Evolutionary conservation across 2,113 vertebrate species (phyloP), one percentile per base, ranked within the genome.

Genomic region (Silurus meridionalis): DNA sequence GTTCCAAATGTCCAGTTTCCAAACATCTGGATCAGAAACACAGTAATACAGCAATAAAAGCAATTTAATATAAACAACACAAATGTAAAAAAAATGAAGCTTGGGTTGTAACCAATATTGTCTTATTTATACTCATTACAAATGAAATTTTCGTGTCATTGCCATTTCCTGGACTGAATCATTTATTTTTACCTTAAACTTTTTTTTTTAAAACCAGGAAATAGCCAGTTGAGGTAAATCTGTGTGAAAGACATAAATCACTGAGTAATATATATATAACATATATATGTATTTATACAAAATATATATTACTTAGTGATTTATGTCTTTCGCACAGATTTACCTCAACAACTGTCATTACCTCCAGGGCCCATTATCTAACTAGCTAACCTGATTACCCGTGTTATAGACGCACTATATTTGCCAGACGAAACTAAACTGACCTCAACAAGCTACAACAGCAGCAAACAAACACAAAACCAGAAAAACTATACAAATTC

Each of bases 1-100:
- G 97, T 98, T 82, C 98, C 98, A 66, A 99, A 99, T 0, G 98
- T 99, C 98, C 98, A 99, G 89, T 97, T 99, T 90, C 98, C 98
- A 94, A 99, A 97, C 92, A 99, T 94, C 98, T 99, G 92, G 75
- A 87, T 85, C 79, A 89, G 66, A 85, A 74, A 86, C 86, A 86
- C 78, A 83, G 69, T 86, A 88, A 89, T 64, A 90, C 85, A 82
- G 86, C 79, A 80, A 82, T 78, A 71, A 85, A 25, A 83, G 46
- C 75, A 69, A 55, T 72, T 82, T 82, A 82, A 86, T 86, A 82
- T 8, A 86, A 82, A 81, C n/a, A 50, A 85, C 21, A 83, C 66
- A 66, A 48, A 37, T 23, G 28, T 21, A 57, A 7, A 57, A 71
- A 37, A 53, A 53, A 7, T 69, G 46, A 60, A 66, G 28, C n/a